Percentiles rank a stretch among this genome's conserved stretches.
Conservation (phyloP, 2,797 vertebrate species). For the Alca torda region DNA sequence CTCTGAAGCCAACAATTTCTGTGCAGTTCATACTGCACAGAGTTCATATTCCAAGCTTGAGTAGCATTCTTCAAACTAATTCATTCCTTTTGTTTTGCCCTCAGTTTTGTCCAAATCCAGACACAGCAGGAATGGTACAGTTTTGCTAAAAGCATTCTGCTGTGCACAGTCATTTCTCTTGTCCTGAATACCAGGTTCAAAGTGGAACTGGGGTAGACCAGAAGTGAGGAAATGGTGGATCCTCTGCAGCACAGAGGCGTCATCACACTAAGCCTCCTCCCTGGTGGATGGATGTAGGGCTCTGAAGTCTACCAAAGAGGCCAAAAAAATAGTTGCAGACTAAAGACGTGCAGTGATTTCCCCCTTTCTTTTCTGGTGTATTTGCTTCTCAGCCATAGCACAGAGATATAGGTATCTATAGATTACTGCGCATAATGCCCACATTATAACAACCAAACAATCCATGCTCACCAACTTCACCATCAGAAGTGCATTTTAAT, state of each 20-base stretch:
- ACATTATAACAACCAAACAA: neutral
- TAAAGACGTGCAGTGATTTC: neutral
- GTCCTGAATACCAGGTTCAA: slow-evolving; percentile 22
- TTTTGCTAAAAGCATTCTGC: slow-evolving; percentile 11
- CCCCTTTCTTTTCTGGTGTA: neutral
- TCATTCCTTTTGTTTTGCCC: slow-evolving; percentile 37
- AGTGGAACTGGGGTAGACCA: neutral
- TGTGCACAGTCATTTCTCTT: neutral
- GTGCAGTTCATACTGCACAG: neutral
- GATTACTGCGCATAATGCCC: neutral
- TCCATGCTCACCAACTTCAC: neutral
- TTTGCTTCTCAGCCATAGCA: neutral
- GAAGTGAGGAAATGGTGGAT: neutral
- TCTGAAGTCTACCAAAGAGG: neutral
- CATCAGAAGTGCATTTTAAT: neutral
- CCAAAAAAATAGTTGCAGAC: neutral
- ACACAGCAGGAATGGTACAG: neutral
- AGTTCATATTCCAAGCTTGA: slow-evolving; percentile 27
- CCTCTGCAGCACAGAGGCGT: neutral
- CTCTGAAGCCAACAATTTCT: slow-evolving; percentile 38
- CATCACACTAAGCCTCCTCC: neutral
- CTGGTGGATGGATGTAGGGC: neutral
- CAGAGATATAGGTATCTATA: neutral
- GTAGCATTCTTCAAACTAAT: slow-evolving; percentile 31
- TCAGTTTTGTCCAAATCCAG: slow-evolving; percentile 11